Base-by-base conservation (phyloP, 2,888 invertebrate species). In the Cheilosia urbana region DNA sequence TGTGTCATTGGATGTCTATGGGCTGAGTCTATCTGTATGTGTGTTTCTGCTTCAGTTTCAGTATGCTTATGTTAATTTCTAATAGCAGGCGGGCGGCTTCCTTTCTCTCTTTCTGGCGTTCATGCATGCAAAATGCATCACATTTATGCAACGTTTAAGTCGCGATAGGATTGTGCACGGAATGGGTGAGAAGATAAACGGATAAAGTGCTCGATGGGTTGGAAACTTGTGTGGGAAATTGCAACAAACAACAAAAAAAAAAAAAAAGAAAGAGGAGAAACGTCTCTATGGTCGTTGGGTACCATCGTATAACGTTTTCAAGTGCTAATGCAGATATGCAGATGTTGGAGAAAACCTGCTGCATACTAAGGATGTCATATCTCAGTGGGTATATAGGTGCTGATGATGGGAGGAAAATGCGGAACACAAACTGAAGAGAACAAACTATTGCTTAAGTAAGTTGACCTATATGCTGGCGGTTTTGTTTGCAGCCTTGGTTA, bases 101-200 rank as follows among this genome's bases (percentile, higher is more conserved):
- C 13, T 11, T 17, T 7, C 42, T n/a, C 42, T 47, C 58, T 47
- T 30, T 47, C 30, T 47, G 55, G 66, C 72, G 73, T 78, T 83
- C 78, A 83, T 78, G 72, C 72, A 83, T 83, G 78, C 78, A 83
- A 83, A 83, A 83, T 83, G 68, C 82, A 78, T 83, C 82, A 72
- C 82, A 78, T 83, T 83, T 73, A 83, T 83, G 60, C 78, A 83
- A 68, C 72, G 78, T 78, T 83, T 83, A 78, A 78, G 51, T 83
- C 82, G 82, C 82, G 72, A 72, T 71, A 62, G 55, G 24, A 49
- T 49, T 57, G 49, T 58, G 51, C 17, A n/a, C 24, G 34, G 62
- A 42, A 63, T 60, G 66, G 55, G 47, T 30, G 55, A 47, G 40
- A 49, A 71, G 60, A 76, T 78, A 57, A 83, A 81, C 78, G 82